phyloP scores from a whole-genome alignment of 64 coral and sea anemone genomes.

The Pachyseris speciosa region DNA sequence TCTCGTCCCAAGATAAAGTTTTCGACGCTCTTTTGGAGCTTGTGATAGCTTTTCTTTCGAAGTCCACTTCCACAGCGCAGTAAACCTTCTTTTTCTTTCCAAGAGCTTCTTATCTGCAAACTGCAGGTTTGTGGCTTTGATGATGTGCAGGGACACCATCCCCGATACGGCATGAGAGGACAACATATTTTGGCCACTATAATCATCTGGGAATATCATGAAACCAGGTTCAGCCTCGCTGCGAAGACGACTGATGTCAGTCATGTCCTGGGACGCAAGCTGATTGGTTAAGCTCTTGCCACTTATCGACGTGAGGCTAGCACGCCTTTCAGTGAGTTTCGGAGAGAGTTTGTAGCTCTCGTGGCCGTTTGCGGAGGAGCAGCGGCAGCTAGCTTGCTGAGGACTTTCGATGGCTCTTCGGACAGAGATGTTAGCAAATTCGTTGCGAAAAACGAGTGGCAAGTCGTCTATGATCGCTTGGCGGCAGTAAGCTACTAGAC shows the following conservation, averaged over 20 bases:
- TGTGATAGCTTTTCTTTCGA: slow-evolving; percentile 92
- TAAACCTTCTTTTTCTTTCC: slow-evolving; percentile 87
- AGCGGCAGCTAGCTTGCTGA: background rate
- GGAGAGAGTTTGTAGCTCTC: background rate
- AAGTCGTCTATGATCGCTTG: background rate
- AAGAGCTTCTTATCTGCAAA: slow-evolving; percentile 74
- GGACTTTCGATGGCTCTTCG: background rate
- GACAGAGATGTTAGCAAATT: background rate
- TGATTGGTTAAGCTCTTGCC: slow-evolving; percentile 37
- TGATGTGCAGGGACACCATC: slow-evolving; percentile 87
- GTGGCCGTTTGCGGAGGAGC: background rate
- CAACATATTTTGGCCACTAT: slow-evolving; percentile 63
- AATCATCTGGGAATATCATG: slow-evolving; percentile 90
- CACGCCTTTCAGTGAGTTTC: background rate
- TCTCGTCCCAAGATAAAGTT: slow-evolving; percentile 81
- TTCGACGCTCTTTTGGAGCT: slow-evolving; percentile 74
- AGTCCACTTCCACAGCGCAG: slow-evolving; percentile 91
- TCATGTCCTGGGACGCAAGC: background rate
- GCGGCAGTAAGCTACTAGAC: slow-evolving; percentile 4
- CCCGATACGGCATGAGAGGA: slow-evolving; percentile 87
- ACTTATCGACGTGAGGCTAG: background rate
- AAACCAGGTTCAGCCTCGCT: slow-evolving; percentile 70
- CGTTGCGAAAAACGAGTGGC: slow-evolving; percentile 12
- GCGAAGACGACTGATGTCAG: background rate
- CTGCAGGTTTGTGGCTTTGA: slow-evolving; percentile 74